Base-by-base conservation (phyloP, 2,113 vertebrate genomes). In the Xenus cinereus region DNA sequence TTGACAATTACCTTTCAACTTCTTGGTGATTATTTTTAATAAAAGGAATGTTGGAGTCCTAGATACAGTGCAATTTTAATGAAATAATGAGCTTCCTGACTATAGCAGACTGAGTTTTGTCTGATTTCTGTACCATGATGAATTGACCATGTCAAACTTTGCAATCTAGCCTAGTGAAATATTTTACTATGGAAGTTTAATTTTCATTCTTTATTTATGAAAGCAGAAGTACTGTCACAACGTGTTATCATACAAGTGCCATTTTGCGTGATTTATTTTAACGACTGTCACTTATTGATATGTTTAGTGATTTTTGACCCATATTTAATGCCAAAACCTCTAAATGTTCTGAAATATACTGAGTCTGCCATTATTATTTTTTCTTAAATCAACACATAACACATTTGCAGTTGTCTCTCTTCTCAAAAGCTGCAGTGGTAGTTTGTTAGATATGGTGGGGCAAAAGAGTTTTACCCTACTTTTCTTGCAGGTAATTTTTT, bases 111-210 rank as follows among this genome's bases (percentile, higher is more conserved):
- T 87, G 68, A 96, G 84, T 73, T 83, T 97, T 86, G 16, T 96
- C 88, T 98, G 84, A 92, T 96, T 97, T 96, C 90, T 96, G 90
- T 82, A 92, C 28, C 9, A 21, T 98, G 97, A 98, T 97, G 77
- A 97, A 98, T 96, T 96, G 94, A 97, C 92, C 64, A 4, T 97
- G 97, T 98, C 97, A 97, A 95, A 97, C 86, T 95, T 94, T 84
- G 89, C 89, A 90, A 12, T 97, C 95, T 95, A 86, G 63, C 84
- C 66, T 92, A 89, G 87, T 97, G 96, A 98, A 97, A 98, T 97
- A 97, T 97, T 98, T 98, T 95, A 92, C 93, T 87, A n/a, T 95
- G 91, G 96, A 98, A 96, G 92, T 97, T 98, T 98, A 96, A 97
- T 97, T 97, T 96, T 96, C 88, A 85, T 97, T 97, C 97, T 97